Conservation (phyloP, 2,797 vertebrate species). For the Heliangelus exortis region DNA sequence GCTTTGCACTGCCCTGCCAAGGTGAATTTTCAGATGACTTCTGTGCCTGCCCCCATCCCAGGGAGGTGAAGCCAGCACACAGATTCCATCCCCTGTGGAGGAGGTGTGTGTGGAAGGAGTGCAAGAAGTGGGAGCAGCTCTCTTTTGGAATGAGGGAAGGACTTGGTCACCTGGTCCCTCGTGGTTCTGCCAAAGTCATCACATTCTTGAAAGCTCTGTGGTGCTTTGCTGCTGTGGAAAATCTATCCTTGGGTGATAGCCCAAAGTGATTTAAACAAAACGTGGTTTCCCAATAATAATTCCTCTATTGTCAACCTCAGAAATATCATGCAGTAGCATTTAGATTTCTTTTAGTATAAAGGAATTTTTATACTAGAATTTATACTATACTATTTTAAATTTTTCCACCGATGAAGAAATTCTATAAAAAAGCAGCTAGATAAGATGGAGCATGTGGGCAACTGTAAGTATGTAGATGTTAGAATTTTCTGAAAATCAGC, state of each 20-base stretch:
- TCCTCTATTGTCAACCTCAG: background rate
- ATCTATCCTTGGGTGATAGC: background rate
- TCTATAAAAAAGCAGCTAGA: background rate
- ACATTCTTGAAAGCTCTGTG: background rate
- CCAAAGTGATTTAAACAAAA: background rate
- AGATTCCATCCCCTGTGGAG: rapidly evolving
- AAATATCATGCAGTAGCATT: background rate
- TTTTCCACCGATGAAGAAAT: background rate
- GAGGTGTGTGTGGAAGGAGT: rapidly evolving
- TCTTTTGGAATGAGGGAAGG: rapidly evolving
- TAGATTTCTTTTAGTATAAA: background rate
- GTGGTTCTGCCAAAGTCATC: background rate
- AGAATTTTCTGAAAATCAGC: background rate
- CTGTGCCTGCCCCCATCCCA: rapidly evolving
- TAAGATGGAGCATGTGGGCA: background rate
- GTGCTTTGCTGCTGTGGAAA: background rate
- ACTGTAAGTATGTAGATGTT: background rate
- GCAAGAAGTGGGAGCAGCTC: background rate
- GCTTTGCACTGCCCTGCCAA: background rate
- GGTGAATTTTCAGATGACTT: background rate
- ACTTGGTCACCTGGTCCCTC: background rate
- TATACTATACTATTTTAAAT: background rate
- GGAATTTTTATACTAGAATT: background rate
- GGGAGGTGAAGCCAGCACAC: rapidly evolving
- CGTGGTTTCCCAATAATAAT: background rate